Percentiles rank a stretch among this genome's conserved stretches.
These are phyloP conservation scores for Procambarus virginalis DNA, from an alignment of 1,140 invertebrate species.

Conservation along the genomic window DNA sequence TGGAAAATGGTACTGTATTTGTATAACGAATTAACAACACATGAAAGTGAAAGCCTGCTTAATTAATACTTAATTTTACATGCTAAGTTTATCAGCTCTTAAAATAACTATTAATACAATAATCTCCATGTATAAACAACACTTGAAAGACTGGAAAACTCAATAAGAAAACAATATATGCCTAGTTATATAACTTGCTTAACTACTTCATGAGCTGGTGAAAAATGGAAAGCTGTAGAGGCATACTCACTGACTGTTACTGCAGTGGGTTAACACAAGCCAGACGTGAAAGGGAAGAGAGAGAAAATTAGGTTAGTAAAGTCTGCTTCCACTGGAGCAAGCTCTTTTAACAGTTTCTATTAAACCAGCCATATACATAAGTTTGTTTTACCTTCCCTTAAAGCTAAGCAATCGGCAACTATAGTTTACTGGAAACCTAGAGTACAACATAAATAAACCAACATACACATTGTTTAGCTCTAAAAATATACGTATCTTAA, in stretches of 20 bases:
- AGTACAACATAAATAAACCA: neutral
- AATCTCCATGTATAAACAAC: too few relatives aligned
- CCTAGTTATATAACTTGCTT: neutral
- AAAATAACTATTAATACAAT: too few relatives aligned
- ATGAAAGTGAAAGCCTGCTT: too few relatives aligned
- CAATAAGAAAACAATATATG: neutral
- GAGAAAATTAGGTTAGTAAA: constrained; percentile 25
- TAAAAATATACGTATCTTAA: too few relatives aligned
- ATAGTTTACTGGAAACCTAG: neutral
- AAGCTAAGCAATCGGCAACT: constrained; percentile 3
- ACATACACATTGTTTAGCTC: neutral
- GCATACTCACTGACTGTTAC: constrained; percentile 61
- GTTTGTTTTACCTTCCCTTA: neutral
- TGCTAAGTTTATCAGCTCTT: too few relatives aligned
- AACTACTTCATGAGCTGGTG: neutral
- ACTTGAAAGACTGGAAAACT: too few relatives aligned
- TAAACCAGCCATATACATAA: neutral
- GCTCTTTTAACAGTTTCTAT: neutral
- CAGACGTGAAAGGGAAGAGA: constrained; percentile 24
- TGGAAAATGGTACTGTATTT: too few relatives aligned
- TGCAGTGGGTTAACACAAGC: constrained; percentile 50
- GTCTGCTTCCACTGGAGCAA: neutral
- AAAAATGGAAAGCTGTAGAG: neutral
- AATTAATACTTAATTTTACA: too few relatives aligned
- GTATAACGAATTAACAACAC: too few relatives aligned